Percentiles rank a stretch among this genome's conserved stretches.
Conservation (phyloP, 2,888 invertebrate species). For the Erebia ligea region DNA sequence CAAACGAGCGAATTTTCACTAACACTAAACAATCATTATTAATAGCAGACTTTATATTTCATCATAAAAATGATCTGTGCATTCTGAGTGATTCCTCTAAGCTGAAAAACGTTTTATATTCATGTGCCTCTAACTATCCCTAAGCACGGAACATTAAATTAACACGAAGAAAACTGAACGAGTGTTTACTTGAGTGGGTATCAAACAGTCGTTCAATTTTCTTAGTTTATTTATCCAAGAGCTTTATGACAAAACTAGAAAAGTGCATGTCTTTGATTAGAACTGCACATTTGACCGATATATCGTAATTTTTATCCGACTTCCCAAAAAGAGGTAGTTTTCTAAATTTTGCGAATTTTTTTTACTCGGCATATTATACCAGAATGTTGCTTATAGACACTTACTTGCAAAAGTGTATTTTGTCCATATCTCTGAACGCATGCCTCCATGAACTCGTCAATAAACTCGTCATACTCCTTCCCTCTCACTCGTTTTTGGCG, state of each 20-base stretch:
- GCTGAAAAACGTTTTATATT: background rate
- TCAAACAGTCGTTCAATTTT: too few species aligned
- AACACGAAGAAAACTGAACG: too few species aligned
- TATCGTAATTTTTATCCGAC: too few species aligned
- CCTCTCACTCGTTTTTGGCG: constrained; percentile 93
- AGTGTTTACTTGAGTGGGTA: too few species aligned
- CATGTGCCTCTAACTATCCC: background rate
- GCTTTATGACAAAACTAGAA: background rate
- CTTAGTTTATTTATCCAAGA: too few species aligned
- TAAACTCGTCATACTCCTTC: constrained; percentile 93
- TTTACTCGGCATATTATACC: too few species aligned
- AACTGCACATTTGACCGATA: too few species aligned
- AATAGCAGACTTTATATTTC: background rate
- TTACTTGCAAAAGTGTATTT: constrained; percentile 90
- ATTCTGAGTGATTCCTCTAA: too few species aligned
- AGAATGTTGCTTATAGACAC: constrained; percentile 26
- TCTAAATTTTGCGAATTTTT: too few species aligned
- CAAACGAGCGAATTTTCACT: background rate
- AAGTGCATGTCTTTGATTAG: background rate
- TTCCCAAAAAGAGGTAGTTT: too few species aligned
- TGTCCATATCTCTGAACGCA: constrained; percentile 94
- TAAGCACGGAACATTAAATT: too few species aligned
- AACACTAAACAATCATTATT: background rate
- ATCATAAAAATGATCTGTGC: background rate
- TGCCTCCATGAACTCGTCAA: constrained; percentile 99